Conservation (phyloP, 2,888 invertebrate genomes). For the Subacronicta megacephala region DNA sequence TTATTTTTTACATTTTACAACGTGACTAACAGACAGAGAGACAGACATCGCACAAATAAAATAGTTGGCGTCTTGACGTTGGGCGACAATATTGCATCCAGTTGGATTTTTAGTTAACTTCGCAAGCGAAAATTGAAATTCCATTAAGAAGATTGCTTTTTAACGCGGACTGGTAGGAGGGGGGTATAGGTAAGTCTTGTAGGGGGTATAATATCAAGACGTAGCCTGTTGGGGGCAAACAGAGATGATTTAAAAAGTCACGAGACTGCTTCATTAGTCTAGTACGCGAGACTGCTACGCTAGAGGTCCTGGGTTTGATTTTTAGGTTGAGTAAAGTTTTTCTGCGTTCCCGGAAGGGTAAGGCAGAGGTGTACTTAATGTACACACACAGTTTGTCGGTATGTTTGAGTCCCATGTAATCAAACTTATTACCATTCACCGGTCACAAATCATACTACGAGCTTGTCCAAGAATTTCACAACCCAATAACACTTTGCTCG, state of each 20-base stretch:
- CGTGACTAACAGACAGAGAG: slow-evolving; percentile 26
- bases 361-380: too few species aligned
- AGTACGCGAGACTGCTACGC: too few species aligned
- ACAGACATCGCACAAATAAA: slow-evolving; percentile 19
- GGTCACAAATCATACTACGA: too few species aligned
- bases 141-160: slow-evolving; percentile 88
- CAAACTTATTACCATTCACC: too few species aligned
- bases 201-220: slow-evolving; percentile 4
- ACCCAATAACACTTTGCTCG: too few species aligned
- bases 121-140: slow-evolving; percentile 86
- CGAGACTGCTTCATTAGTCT: too few species aligned
- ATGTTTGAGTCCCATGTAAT: too few species aligned
- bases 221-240: slow-evolving; percentile 12
- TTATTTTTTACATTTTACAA: slow-evolving; percentile 26
- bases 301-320: too few species aligned
- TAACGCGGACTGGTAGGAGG: slow-evolving; percentile 65
- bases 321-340: too few species aligned
- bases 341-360: too few species aligned
- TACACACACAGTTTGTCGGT: too few species aligned
- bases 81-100: slow-evolving; percentile 76
- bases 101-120: slow-evolving; percentile 85
- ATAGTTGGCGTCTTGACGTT: slow-evolving; percentile 40
- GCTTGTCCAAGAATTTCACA: too few species aligned
- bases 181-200: slow-evolving; percentile 35
- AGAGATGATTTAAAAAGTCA: not conserved